phyloP scores from a whole-genome alignment of 53 echinoderm and acorn worm species.

The Hippasteria phrygiana region DNA sequence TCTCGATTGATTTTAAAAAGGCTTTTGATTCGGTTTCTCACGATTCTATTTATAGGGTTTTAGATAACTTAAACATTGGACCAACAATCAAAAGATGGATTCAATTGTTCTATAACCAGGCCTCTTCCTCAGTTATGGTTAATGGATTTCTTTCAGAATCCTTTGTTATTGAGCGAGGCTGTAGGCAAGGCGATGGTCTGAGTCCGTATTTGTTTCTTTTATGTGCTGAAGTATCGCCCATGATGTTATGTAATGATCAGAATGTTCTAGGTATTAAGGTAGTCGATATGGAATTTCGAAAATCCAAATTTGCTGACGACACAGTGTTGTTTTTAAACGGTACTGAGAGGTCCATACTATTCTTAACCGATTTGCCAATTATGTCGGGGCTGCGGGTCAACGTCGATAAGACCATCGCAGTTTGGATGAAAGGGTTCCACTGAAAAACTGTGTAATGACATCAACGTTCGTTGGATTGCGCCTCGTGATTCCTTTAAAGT shows the following conservation, averaged over 20 bases:
- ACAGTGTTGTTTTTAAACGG: slow-evolving; percentile 36
- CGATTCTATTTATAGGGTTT: slow-evolving; percentile 29
- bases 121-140: slow-evolving; percentile 34
- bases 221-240: no score
- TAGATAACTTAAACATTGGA: slow-evolving; percentile 35
- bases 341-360: neutral
- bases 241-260: no score
- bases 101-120: slow-evolving; percentile 19
- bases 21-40: slow-evolving; percentile 38
- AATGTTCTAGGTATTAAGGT: no score
- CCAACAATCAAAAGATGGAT: slow-evolving; percentile 44
- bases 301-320: slow-evolving; percentile 41
- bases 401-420: slow-evolving; percentile 18
- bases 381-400: slow-evolving; percentile 49
- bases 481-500: neutral
- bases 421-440: slow-evolving; percentile 33
- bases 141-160: no score
- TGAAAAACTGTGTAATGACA: slow-evolving; percentile 41
- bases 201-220: no score
- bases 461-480: slow-evolving; percentile 15
- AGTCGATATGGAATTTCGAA: no score
- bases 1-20: slow-evolving; percentile 44
- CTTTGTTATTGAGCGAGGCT: slow-evolving; percentile 26
- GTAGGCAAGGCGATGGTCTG: slow-evolving; percentile 50
- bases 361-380: slow-evolving; percentile 1